Base-by-base conservation (phyloP, 2,888 invertebrate genomes). In the Drosophila buzzatii region DNA sequence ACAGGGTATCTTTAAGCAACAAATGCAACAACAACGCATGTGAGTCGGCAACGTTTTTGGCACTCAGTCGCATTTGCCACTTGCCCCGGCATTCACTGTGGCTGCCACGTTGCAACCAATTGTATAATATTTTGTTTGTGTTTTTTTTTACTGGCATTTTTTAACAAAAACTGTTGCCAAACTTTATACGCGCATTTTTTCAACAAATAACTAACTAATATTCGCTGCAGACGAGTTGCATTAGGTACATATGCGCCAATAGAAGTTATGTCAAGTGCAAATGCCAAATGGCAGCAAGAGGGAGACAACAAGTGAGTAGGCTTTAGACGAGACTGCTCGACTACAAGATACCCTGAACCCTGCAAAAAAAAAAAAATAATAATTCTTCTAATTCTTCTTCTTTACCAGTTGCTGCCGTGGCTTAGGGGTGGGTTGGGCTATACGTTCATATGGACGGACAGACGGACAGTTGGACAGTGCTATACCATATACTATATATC, bases 61-160 rank as follows among this genome's bases (percentile, higher is more conserved):
- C 79, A 62, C 47, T 62, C 45, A 39, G 53, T 66, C 42, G 41
- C 35, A 44, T 23, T 51, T 37, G 39, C 51, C 66, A 56, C 44
- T 57, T 68, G 42, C 52, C 62, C 42, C 49, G 52, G n/a, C 23
- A 52, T 18, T 39, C 58, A 44, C 58, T 64, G 66, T 45, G 75
- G 74, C 63, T 45, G 23, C 27, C 65, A 71, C 70, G 80, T 70
- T 79, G 82, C 82, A 72, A 71, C 77, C 70, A 71, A 84, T 74
- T 71, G 16, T 47, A 16, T 23, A 9, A 59, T 44, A 83, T 73
- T 71, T 51, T 31, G 18, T 51, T 51, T 12, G 9, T 9, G 2
- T 35, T 41, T 12, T 70, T 57, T 62, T 67, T 59, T 52, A 42
- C 58, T 57, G 60, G 23, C 45, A 69, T 59, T 68, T 68, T 49